phyloP scores from a whole-genome alignment of 2,797 vertebrate species.

The Pseudochaenichthys georgianus region DNA sequence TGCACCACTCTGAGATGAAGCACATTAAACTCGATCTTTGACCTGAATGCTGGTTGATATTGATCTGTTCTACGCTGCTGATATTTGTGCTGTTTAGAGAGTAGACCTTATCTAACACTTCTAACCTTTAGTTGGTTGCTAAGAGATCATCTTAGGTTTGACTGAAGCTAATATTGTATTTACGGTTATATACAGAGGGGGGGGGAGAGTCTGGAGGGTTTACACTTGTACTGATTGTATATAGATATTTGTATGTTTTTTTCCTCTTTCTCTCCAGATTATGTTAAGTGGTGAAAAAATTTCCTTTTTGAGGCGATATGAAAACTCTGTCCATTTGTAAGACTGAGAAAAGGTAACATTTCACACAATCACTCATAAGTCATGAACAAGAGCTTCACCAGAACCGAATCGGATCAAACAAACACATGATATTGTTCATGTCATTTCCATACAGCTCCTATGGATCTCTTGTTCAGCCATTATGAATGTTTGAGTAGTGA shows the following conservation, averaged over 20 bases:
- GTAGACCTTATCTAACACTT: slow-evolving; percentile 32
- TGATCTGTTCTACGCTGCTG: slow-evolving; percentile 15
- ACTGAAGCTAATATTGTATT: slow-evolving; percentile 17
- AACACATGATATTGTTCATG: not conserved
- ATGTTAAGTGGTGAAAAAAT: slow-evolving; percentile 68
- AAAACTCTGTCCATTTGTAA: slow-evolving; percentile 81
- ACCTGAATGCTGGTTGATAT: slow-evolving; percentile 6
- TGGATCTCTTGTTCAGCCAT: slow-evolving; percentile 21
- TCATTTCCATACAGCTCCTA: not conserved
- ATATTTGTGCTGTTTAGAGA: slow-evolving; percentile 24
- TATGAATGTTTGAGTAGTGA: slow-evolving; percentile 26
- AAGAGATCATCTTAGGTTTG: slow-evolving; percentile 2
- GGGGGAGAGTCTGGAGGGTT: slow-evolving; percentile 68
- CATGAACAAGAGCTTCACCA: slow-evolving; percentile 4
- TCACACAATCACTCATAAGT: slow-evolving; percentile 26
- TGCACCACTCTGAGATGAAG: not conserved
- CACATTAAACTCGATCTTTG: not conserved
- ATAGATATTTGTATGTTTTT: slow-evolving; percentile 66
- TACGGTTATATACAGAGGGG: not conserved
- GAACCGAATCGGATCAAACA: not conserved
- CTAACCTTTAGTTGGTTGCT: slow-evolving; percentile 14
- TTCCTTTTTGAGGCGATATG: slow-evolving; percentile 79
- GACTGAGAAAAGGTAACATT: slow-evolving; percentile 63
- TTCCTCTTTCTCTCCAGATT: slow-evolving; percentile 53
- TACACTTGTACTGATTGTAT: slow-evolving; percentile 80